Base-by-base conservation (phyloP, 2,888 invertebrate species). In the Pammene aurita region DNA sequence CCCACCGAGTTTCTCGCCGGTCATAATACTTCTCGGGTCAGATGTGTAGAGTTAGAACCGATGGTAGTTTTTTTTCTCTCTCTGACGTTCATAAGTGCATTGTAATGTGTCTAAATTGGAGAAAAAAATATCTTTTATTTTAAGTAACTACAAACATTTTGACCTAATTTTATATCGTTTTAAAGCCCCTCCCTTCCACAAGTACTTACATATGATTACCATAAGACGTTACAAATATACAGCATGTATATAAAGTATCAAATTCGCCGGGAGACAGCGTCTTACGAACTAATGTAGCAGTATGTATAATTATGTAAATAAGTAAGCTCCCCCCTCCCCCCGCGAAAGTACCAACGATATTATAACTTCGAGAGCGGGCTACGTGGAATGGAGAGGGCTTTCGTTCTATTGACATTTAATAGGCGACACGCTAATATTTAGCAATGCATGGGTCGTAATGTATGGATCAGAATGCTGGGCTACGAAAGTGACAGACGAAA, bases 281-380 rank as follows among this genome's bases (percentile, higher is more conserved):
- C 76, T 75, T 77, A 76, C 77, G 77, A 84, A 85, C 85, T 84
- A 85, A 68, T 68, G 68, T 64, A 63, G 63, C 68, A 63, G 68
- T 57, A 58, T 85, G 83, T 84, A 85, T 89, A 85, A 89, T 89
- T 88, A 90, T 89, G 89, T 90, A 88, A 90, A 90, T 89, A 89
- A 88, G 89, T 87, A 82, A 85, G 82, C 81, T 65, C 71, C 75
- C 74, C 74, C 71, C 73, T 74, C 78, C 78, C 77, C 72, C 67
- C 88, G 88, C 86, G 89, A 88, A 88, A 89, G 90, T 88, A 84
- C 81, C 76, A 79, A 86, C 86, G 84, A 89, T 91, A 90, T 90
- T 88, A 91, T 91, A 91, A 90, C 87, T 90, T 87, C 78, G 81
- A 83, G 84, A 77, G 76, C 72, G 70, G 72, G 72, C 11, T 60